A percentile compares a stretch with the other conserved stretches of the same genome.
phyloP scores from a whole-genome alignment of 2,888 invertebrate species.

The Cataglyphis cursor region DNA sequence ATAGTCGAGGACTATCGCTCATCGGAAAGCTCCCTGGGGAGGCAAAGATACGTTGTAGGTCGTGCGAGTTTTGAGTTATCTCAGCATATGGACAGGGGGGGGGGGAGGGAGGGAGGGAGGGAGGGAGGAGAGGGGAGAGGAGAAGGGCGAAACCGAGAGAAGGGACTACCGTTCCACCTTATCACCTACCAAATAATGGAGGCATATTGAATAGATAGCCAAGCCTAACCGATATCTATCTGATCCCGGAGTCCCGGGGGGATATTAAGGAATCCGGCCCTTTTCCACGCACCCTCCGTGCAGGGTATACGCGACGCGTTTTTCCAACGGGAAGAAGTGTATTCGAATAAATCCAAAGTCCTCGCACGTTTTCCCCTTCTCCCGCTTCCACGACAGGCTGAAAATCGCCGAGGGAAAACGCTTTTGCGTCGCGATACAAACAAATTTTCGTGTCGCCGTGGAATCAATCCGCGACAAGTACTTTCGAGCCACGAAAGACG shows the following conservation, averaged over 20 bases:
- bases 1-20: conserved; percentile 78
- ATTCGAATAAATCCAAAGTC: conserved; percentile 74
- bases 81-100: conserved; percentile 60
- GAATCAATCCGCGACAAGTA: conserved; percentile 70
- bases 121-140: conserved; percentile 58
- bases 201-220: conserved; percentile 86
- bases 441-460: conserved; percentile 70
- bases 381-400: conserved; percentile 30
- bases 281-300: conserved; percentile 67
- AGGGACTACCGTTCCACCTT: conserved; percentile 78
- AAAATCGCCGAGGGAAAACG: conserved; percentile 53
- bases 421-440: conserved; percentile 65
- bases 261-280: conserved; percentile 83
- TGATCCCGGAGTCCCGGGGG: conserved; percentile 82
- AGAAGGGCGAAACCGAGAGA: conserved; percentile 20
- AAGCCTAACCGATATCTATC: conserved; percentile 83
- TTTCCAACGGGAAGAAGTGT: conserved; percentile 62
- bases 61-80: conserved; percentile 50
- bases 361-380: conserved; percentile 65
- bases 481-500: conserved; percentile 46
- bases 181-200: conserved; percentile 86
- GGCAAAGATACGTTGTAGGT: conserved; percentile 76
- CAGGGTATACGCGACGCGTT: conserved; percentile 49
- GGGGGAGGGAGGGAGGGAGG: conserved; percentile 59
- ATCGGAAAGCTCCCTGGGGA: conserved; percentile 81